phyloP scores from a whole-genome alignment of 37 sponge, comb jelly and placozoan species.

The Corticium candelabrum region DNA sequence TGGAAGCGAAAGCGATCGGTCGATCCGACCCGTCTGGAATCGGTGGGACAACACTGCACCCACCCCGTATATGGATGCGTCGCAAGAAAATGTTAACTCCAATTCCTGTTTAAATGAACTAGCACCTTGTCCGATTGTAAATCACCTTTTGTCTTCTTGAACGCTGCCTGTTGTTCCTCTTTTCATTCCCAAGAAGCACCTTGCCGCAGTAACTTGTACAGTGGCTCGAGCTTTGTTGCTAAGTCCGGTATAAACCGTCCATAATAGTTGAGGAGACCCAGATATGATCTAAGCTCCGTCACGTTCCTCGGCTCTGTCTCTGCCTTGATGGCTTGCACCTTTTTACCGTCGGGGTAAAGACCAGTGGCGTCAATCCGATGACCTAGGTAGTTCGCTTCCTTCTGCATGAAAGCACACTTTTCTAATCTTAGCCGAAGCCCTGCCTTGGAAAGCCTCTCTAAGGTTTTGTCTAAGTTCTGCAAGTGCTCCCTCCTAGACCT shows the following conservation, averaged over 20 bases:
- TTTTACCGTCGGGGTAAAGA: too few relatives aligned
- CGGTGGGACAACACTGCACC: constrained; percentile 33
- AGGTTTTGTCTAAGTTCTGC: too few relatives aligned
- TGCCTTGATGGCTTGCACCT: constrained; percentile 20
- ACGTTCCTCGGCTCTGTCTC: constrained; percentile 9
- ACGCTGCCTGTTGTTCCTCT: constrained; percentile 19
- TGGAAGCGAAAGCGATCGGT: constrained; percentile 23
- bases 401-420: too few relatives aligned
- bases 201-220: constrained; percentile 29
- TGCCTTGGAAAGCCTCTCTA: too few relatives aligned
- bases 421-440: too few relatives aligned
- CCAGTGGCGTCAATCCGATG: too few relatives aligned
- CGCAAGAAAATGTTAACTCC: constrained; percentile 32
- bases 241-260: constrained; percentile 16
- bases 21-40: constrained; percentile 17
- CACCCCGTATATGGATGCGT: constrained; percentile 29
- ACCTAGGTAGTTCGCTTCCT: too few relatives aligned
- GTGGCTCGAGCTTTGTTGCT: constrained; percentile 12
- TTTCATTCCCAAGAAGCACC: constrained; percentile 27
- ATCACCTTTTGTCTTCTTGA: constrained; percentile 20
- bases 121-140: constrained; percentile 10
- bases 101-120: constrained; percentile 15
- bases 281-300: constrained; percentile 24
- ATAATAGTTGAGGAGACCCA: constrained; percentile 29
- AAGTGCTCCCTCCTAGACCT: too few relatives aligned